These are phyloP conservation scores for Aegithalos caudatus DNA, from an alignment of 2,113 vertebrate genomes.

Conservation along the genomic window DNA sequence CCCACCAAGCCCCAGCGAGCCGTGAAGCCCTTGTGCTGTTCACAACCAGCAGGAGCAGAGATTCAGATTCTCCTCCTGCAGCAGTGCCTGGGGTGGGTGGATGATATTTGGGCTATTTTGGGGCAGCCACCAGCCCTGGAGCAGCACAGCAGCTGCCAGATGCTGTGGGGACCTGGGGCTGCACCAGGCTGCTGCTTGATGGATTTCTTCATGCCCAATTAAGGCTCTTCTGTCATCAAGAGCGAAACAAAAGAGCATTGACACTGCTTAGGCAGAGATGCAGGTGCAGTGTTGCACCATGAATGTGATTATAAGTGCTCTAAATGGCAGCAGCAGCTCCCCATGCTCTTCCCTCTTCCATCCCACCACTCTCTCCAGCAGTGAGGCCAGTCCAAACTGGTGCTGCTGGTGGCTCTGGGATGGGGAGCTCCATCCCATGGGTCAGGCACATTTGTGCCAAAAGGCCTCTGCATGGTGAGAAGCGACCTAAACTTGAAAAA, in stretches of 20 bases:
- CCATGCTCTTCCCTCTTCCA: not conserved
- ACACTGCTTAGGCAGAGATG: not conserved
- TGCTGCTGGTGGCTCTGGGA: not conserved
- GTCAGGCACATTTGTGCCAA: not conserved
- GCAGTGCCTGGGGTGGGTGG: not conserved
- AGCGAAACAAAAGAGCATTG: not conserved
- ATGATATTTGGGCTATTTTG: not conserved
- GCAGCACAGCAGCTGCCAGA: constrained; percentile 28
- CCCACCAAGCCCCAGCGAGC: not conserved
- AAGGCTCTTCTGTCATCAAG: constrained; percentile 18
- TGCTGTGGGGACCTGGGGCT: constrained; percentile 31
- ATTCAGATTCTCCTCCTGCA: not conserved
- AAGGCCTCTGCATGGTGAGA: not conserved
- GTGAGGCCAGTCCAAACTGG: not conserved
- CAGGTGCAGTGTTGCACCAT: not conserved
- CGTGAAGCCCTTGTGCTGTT: not conserved
- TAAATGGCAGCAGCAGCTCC: not conserved
- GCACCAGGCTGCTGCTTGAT: constrained; percentile 35
- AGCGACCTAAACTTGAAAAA: not conserved
- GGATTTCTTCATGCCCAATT: constrained; percentile 58
- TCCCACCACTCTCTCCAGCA: not conserved
- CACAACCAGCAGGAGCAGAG: not conserved
- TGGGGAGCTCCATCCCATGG: not conserved
- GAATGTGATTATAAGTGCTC: not conserved
- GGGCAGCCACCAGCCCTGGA: not conserved